A percentile compares a stretch with the other conserved stretches of the same genome.
These are phyloP conservation scores for Hirundichthys speculiger DNA, from an alignment of 2,113 vertebrate species.

Conservation along the genomic window DNA sequence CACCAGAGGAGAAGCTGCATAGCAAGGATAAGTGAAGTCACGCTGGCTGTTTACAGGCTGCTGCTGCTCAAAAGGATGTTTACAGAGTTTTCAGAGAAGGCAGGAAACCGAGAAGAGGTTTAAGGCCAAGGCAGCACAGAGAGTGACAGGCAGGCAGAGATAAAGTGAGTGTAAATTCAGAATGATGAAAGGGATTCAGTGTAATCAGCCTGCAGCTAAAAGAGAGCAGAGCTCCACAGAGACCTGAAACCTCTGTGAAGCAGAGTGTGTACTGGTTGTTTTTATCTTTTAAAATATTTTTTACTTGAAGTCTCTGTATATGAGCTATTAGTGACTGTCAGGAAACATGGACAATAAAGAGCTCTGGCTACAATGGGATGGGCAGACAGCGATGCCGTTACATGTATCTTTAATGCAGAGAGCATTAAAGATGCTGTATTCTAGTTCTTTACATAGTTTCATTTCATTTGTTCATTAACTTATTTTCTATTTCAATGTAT, in stretches of 20 bases:
- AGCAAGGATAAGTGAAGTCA: constrained; percentile 50
- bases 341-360: neutral
- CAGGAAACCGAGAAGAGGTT: constrained; percentile 25
- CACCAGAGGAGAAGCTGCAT: constrained; percentile 44
- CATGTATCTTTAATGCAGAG: too few relatives aligned
- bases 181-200: constrained; percentile 37
- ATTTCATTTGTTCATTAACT: too few relatives aligned
- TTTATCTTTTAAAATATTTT: constrained; percentile 1
- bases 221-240: constrained; percentile 19
- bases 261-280: neutral
- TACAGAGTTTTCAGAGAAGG: constrained; percentile 29
- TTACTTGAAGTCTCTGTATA: neutral
- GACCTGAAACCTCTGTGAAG: constrained; percentile 7
- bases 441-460: too few relatives aligned
- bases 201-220: constrained; percentile 28
- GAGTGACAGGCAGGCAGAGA: constrained; percentile 27
- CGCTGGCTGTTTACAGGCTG: constrained; percentile 26
- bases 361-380: neutral
- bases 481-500: too few relatives aligned
- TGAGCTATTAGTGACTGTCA: neutral
- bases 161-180: constrained; percentile 19
- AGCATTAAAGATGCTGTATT: neutral
- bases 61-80: constrained; percentile 33
- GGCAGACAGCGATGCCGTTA: neutral
- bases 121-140: constrained; percentile 11